Evolutionary conservation across 2,113 vertebrate species (phyloP), one percentile per base, ranked within the genome.

Genomic region (Haliaeetus leucogaster): DNA sequence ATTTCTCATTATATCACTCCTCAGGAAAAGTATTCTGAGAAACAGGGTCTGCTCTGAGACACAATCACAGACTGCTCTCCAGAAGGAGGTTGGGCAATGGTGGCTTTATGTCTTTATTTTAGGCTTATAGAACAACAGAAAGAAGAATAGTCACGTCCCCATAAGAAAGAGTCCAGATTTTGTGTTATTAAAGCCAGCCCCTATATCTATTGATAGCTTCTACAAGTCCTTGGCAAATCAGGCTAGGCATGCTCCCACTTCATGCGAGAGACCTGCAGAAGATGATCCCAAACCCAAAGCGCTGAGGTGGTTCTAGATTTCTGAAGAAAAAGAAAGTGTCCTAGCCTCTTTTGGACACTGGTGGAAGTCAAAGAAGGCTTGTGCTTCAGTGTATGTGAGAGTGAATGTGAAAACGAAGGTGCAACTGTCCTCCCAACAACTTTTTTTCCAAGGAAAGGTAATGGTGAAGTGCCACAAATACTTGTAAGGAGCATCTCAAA

Each of bases 141-240:
- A 29, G 8, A 65, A 74, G 8, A 68, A 74, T 6, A 36, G 13
- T 50, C 53, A 36, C 0, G 2, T 45, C 20, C 27, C 16, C 0
- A 1, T 59, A 36, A 56, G 10, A 67, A 21, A 66, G 22, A 56
- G 17, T n/a, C 29, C 11, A 61, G 23, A 56, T 74, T 77, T 42
- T 66, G 16, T 63, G 7, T 42, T 73, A 7, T 55, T 86, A 43
- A 89, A 82, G 20, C 10, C 25, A 89, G 5, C 3, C 29, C 5
- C 9, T 67, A 2, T 52, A 25, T 52, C 14, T 70, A 15, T 26
- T 74, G 50, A 53, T 38, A 36, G 3, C 12, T 73, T 63, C 47
- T 74, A 40, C 29, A 93, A 48, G 30, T 53, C 10, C 12, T 26
- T 47, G 55, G 13, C 22, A 78, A 81, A 78, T 62, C 55, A 90